phyloP scores from a whole-genome alignment of 2,888 invertebrate genomes.

The Microchrysa polita region DNA sequence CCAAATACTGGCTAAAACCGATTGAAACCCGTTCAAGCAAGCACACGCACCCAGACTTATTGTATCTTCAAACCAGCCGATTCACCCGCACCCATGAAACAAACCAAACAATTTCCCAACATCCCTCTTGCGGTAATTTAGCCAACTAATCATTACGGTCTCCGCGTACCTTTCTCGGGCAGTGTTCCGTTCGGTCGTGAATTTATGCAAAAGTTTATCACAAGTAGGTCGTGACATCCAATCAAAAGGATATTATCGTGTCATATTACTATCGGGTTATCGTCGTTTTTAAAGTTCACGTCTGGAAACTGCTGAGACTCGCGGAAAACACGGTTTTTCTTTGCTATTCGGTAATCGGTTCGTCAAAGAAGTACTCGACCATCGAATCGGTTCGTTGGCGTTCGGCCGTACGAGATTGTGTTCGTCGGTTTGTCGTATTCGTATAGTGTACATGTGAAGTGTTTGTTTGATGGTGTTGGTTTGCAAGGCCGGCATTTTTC shows the following conservation, averaged over 20 bases:
- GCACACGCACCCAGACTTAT: too few species aligned
- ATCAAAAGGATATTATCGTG: background rate
- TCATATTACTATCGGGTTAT: background rate
- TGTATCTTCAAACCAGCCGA: too few species aligned
- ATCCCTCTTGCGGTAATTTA: background rate
- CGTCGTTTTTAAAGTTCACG: background rate
- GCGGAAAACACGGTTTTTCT: constrained; percentile 4
- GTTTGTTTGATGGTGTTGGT: background rate
- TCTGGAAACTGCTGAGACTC: background rate
- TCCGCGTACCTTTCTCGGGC: background rate
- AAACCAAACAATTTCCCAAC: background rate
- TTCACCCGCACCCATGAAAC: too few species aligned
- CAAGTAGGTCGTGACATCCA: constrained; percentile 3
- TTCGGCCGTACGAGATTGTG: constrained; percentile 13
- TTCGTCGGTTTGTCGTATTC: background rate
- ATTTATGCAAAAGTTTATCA: constrained; percentile 1
- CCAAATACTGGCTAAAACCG: too few species aligned
- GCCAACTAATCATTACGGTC: background rate
- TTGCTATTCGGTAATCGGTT: background rate
- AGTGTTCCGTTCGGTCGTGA: background rate
- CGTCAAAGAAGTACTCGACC: background rate
- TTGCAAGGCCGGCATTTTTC: constrained; percentile 15
- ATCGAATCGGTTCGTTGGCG: constrained; percentile 19
- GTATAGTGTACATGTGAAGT: background rate
- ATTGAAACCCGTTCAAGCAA: too few species aligned